Base-by-base conservation (phyloP, 37 sponge, comb jelly and placozoan genomes). In the Tethya wilhelma region DNA sequence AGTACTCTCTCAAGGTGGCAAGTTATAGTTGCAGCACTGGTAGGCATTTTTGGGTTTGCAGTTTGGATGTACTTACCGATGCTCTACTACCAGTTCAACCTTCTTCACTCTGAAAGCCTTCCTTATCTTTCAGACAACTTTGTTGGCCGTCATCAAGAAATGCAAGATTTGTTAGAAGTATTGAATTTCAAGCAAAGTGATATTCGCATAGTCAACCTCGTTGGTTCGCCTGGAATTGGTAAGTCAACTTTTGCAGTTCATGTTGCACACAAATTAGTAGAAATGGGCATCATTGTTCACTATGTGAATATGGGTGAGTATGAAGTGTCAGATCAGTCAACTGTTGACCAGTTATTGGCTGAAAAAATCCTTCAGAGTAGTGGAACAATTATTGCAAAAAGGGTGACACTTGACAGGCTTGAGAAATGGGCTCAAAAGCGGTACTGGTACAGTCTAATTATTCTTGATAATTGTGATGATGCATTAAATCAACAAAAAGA, bases 181-280 rank as follows among this genome's bases (percentile, higher is more conserved):
- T 12, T 69, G 1, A 20, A 69, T 67, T 69, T 69, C 42, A n/a
- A n/a, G n/a, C 0, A 14, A 1, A 8, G 22, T 60, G n/a, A n/a
- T n/a, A 41, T 42, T 64, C 33, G 40, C 2, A 60, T 77, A 19
- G 44, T 77, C 25, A 59, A 41, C 32, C 68, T 80, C 20, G 71
- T 80, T 20, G 78, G 78, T n/a, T 40, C 65, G 39, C 78, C 78
- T 43, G 78, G 78, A 4, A 32, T 77, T 40, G 78, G 78, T n/a
- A 77, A 77, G 31, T 63, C 78, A 4, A 63, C 78, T n/a, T 28
- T 77, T 64, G 78, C 78, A 14, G 42, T 64, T 39, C 20, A 64
- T 22, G 62, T 64, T 43, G 78, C 44, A 9, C 33, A 77, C 19
- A 22, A 59, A 20, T 29, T 64, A 33, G 34, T 77, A 64, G 26